phyloP scores from a whole-genome alignment of 2,113 vertebrate species.

The Lucifuga dentata region DNA sequence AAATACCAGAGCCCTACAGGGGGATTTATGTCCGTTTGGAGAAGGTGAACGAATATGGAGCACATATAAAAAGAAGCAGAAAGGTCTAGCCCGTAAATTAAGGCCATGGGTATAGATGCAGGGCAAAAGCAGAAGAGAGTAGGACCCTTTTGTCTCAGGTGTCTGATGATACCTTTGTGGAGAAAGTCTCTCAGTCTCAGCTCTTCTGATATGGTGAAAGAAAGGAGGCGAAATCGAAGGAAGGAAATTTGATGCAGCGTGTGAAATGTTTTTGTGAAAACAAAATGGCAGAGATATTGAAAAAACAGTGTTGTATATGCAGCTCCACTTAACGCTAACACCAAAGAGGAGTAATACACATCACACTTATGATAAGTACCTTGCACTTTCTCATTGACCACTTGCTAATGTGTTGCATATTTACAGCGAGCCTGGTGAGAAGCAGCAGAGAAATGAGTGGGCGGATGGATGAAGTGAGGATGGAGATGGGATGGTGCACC shows the following conservation, averaged over 20 bases:
- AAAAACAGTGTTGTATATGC: neutral
- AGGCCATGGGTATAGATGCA: conserved; percentile 24
- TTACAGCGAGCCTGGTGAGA: conserved; percentile 13
- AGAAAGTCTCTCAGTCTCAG: conserved; percentile 5
- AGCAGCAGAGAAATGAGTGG: conserved; percentile 16
- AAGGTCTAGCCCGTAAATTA: conserved; percentile 68
- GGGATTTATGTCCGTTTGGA: conserved; percentile 70
- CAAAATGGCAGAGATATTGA: too few species aligned
- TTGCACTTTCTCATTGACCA: conserved; percentile 12
- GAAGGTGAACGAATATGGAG: conserved; percentile 56
- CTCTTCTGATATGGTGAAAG: neutral
- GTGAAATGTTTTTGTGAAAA: too few species aligned
- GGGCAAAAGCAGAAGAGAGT: conserved; percentile 19
- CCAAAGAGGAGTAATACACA: conserved; percentile 4
- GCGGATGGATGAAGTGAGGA: conserved; percentile 29
- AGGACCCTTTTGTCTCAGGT: conserved; percentile 23
- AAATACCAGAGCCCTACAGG: conserved; percentile 53
- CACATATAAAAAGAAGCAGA: conserved; percentile 62
- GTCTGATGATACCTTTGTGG: conserved; percentile 5
- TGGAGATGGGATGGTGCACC: conserved; percentile 27
- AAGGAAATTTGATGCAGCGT: neutral
- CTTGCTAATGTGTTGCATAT: conserved; percentile 33
- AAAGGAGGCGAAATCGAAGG: neutral
- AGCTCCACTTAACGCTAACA: neutral
- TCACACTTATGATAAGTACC: neutral